Percentiles rank a stretch among this genome's conserved stretches.
Conservation (phyloP, 2,888 invertebrate genomes). For the Rapana venosa region DNA sequence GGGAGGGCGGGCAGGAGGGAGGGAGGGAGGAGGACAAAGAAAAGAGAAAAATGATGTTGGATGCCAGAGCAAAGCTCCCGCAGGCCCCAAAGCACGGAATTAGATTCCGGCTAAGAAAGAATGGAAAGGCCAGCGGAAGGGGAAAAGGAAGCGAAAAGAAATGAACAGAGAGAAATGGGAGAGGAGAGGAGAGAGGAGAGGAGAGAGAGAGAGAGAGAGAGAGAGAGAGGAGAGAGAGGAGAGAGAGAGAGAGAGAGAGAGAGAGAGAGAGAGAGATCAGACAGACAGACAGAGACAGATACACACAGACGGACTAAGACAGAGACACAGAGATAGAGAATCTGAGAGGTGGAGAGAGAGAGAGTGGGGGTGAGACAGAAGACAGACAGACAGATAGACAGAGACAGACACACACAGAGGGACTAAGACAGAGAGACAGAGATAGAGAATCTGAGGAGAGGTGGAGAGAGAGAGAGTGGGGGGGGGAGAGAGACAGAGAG, state of each 20-base stretch:
- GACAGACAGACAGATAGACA: neutral
- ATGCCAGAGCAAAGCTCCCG: slow-evolving; percentile 5
- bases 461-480: too few relatives aligned
- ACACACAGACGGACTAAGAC: too few relatives aligned
- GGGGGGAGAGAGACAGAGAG: too few relatives aligned
- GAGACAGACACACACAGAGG: neutral
- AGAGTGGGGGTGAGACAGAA: too few relatives aligned
- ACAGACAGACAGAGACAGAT: neutral
- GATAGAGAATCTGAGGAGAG: too few relatives aligned
- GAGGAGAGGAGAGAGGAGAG: neutral
- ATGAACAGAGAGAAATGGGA: neutral
- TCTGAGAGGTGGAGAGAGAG: too few relatives aligned
- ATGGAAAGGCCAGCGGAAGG: neutral
- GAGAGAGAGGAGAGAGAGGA: neutral
- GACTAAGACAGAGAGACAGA: too few relatives aligned
- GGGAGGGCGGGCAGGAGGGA: neutral
- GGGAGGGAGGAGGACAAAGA: neutral
- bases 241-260: neutral
- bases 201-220: neutral
- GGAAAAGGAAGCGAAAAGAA: neutral
- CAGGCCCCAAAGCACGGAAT: neutral
- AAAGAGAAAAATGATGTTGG: slow-evolving; percentile 1
- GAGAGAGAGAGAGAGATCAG: neutral
- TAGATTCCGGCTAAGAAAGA: neutral
- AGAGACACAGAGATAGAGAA: too few relatives aligned